These are phyloP conservation scores for Drosophila subquinaria DNA, from an alignment of 2,888 invertebrate genomes.

Conservation along the genomic window DNA sequence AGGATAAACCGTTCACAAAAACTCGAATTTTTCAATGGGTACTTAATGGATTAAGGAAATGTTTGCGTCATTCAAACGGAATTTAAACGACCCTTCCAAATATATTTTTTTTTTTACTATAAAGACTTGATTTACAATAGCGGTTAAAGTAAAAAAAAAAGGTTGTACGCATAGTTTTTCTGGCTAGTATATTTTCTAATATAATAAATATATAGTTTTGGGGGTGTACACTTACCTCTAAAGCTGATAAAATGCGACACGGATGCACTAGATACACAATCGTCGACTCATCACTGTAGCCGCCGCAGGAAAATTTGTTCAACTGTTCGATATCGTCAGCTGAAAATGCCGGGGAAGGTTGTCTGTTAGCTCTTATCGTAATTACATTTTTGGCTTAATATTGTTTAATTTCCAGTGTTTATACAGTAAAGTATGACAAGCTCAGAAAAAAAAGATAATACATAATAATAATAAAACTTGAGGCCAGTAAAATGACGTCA, in stretches of 20 bases:
- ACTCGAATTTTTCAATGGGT: too few species aligned
- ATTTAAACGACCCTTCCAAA: too few species aligned
- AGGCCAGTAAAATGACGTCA: slow-evolving; percentile 63
- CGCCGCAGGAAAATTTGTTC: slow-evolving; percentile 93
- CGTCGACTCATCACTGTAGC: slow-evolving; percentile 93
- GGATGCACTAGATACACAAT: slow-evolving; percentile 95
- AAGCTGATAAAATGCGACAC: slow-evolving; percentile 93
- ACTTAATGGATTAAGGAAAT: too few species aligned
- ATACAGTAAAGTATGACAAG: slow-evolving; percentile 51
- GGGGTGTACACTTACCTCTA: slow-evolving; percentile 87
- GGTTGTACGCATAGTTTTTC: too few species aligned
- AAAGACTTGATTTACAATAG: too few species aligned
- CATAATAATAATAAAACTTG: slow-evolving; percentile 41
- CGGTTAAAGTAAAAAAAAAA: too few species aligned
- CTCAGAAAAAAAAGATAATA: slow-evolving; percentile 43
- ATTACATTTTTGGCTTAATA: slow-evolving; percentile 17
- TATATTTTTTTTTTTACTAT: too few species aligned
- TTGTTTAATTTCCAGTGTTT: slow-evolving; percentile 43
- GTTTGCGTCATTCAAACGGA: too few species aligned
- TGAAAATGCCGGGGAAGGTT: slow-evolving; percentile 82
- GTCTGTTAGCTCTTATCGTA: slow-evolving; percentile 32
- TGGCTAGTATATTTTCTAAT: not conserved
- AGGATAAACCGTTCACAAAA: too few species aligned
- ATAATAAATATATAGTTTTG: not conserved
- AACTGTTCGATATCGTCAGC: slow-evolving; percentile 93